Conservation (phyloP, 1,140 invertebrate species). For the Drosophila sechellia region DNA sequence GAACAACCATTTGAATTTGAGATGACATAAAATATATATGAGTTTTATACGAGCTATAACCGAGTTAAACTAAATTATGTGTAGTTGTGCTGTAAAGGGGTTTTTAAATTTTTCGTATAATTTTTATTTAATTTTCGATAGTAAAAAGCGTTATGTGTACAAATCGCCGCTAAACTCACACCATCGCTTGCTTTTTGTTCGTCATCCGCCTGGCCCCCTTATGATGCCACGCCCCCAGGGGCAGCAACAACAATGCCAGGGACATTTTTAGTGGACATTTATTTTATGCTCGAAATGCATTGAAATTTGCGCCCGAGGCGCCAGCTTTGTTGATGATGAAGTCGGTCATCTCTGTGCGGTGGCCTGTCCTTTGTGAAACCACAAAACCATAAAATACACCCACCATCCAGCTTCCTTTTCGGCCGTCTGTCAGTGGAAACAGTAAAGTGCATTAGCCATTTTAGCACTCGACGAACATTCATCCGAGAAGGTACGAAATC, state of each 20-base stretch:
- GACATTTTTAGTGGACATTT: constrained; percentile 82
- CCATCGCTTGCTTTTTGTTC: constrained; percentile 46
- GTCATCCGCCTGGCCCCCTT: constrained; percentile 31
- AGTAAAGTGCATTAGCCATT: constrained; percentile 50
- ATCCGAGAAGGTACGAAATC: constrained; percentile 12
- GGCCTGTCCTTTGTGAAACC: constrained; percentile 34
- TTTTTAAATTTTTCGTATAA: no score
- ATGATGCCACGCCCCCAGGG: constrained; percentile 50
- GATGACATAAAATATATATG: not conserved
- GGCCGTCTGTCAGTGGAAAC: constrained; percentile 13
- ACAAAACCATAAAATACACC: constrained; percentile 45
- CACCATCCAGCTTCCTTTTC: constrained; percentile 17
- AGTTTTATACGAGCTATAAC: no score
- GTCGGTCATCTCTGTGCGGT: constrained; percentile 56
- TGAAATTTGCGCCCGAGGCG: constrained; percentile 69
- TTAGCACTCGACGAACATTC: constrained; percentile 41
- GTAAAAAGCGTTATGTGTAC: not conserved
- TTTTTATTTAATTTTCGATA: no score
- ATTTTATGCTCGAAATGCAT: constrained; percentile 80
- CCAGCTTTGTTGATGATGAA: constrained; percentile 71
- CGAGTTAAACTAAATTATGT: no score
- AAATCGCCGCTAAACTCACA: constrained; percentile 1
- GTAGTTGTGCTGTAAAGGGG: no score
- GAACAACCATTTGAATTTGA: not conserved
- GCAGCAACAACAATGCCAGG: constrained; percentile 41